Evolutionary conservation across 2,113 vertebrate genomes (phyloP).

Genomic region (Colinus virginianus): DNA sequence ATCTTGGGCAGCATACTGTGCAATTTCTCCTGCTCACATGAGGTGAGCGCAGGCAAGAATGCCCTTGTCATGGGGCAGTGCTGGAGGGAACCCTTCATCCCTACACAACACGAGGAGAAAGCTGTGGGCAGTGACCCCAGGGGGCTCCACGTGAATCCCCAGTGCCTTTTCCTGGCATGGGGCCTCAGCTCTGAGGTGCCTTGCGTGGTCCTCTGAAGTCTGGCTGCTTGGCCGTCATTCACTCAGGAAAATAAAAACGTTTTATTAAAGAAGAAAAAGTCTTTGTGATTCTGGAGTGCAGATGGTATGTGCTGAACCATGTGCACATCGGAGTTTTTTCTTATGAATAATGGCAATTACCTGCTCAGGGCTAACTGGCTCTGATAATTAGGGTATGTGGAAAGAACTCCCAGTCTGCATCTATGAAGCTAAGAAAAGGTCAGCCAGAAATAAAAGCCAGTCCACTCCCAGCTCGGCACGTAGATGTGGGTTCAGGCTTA

Average conservation of each 20-base stretch:
- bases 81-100: not conserved
- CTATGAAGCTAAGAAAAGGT: not conserved
- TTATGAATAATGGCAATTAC: not conserved
- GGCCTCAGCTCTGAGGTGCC: not conserved
- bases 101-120: rapidly evolving
- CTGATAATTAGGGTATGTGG: not conserved
- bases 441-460: not conserved
- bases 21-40: not conserved
- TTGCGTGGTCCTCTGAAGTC: not conserved
- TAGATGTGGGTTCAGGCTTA: rapidly evolving
- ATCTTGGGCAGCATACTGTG: not conserved
- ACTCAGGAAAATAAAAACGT: not conserved
- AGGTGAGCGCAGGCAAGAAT: not conserved
- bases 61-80: rapidly evolving
- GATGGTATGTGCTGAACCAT: not conserved
- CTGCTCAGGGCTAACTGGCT: not conserved
- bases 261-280: not conserved
- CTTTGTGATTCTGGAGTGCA: not conserved
- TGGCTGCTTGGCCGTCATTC: not conserved
- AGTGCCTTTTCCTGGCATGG: not conserved
- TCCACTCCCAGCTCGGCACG: rapidly evolving
- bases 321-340: not conserved
- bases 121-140: not conserved
- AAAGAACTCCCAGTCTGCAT: not conserved
- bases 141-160: not conserved